These are phyloP conservation scores for Neosilurus hyrtlii DNA, from an alignment of 2,797 vertebrate species.

Conservation along the genomic window DNA sequence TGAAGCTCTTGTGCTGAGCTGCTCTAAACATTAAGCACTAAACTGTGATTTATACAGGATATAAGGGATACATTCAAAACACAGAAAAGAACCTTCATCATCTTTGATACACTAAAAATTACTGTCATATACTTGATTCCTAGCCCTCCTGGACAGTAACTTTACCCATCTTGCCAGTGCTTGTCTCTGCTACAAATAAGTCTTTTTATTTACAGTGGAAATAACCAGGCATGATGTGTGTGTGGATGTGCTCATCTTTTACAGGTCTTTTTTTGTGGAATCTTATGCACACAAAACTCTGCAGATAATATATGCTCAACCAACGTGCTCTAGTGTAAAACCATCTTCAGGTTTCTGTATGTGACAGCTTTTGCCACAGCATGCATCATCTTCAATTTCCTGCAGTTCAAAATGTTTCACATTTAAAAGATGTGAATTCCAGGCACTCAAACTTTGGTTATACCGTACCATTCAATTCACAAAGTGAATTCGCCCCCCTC, in stretches of 20 bases:
- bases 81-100: slow-evolving; percentile 41
- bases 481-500: too few relatives aligned
- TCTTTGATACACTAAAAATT: slow-evolving; percentile 40
- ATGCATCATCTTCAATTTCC: slow-evolving; percentile 5
- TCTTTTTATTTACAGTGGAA: slow-evolving; percentile 4
- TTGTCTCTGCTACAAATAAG: slow-evolving; percentile 39
- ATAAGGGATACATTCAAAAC: slow-evolving; percentile 51
- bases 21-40: slow-evolving; percentile 46
- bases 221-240: not conserved
- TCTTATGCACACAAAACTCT: not conserved
- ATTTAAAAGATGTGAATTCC: slow-evolving; percentile 1
- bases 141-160: slow-evolving; percentile 35
- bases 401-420: not conserved
- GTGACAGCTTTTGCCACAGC: not conserved
- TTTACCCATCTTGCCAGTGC: slow-evolving; percentile 46
- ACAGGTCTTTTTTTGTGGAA: not conserved
- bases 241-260: not conserved
- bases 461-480: not conserved
- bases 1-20: slow-evolving; percentile 52
- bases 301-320: not conserved
- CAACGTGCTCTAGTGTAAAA: not conserved
- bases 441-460: not conserved
- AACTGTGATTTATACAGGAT: slow-evolving; percentile 60
- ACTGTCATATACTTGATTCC: slow-evolving; percentile 45
- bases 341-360: not conserved